Base-by-base conservation (phyloP, 2,113 vertebrate genomes). In the Festucalex cinctus region DNA sequence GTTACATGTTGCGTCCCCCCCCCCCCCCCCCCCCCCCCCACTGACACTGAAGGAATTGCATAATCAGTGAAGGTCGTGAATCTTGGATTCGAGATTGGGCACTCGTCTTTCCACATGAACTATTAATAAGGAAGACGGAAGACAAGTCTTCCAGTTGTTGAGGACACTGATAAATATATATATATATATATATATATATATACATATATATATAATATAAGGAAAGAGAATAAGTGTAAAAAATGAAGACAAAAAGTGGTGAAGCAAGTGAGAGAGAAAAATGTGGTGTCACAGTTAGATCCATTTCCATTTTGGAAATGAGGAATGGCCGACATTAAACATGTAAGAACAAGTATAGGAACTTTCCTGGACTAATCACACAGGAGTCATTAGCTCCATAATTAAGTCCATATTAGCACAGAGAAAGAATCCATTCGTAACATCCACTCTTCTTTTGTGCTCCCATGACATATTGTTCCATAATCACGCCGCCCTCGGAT, bases 341-440 rank as follows among this genome's bases (percentile, higher is more conserved):
- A 88, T 90, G 88, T 90, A 86, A 89, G 84, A 86, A 88, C 85
- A 87, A 87, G 87, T 78, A 32, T 8, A 86, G 75, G 85, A 88
- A 90, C 87, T 90, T 88, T 90, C 83, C 86, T 63, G 70, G 85
- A 86, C 87, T 89, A 88, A 90, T 90, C 86, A 89, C 77, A 86
- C 81, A 85, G 72, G 85, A 90, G 87, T 89, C 88, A 88, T 90
- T 90, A 89, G 83, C 83, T 87, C 70, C 82, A 88, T 89, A 87
- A 89, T 90, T 88, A 90, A 90, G 81, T 87, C 81, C 85, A 79
- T 89, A 89, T 90, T 87, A 87, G 81, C 75, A 84, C 80, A 83
- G 61, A 84, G 84, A 83, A 84, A 86, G 84, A 86, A 83, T 81
- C 77, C 81, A 90, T 89, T 87, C 80, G 83, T 89, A 88, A 89